A percentile compares a stretch with the other conserved stretches of the same genome.
Evolutionary conservation across 2,797 vertebrate genomes (phyloP).

Genomic region (Serranus cabrilla): DNA sequence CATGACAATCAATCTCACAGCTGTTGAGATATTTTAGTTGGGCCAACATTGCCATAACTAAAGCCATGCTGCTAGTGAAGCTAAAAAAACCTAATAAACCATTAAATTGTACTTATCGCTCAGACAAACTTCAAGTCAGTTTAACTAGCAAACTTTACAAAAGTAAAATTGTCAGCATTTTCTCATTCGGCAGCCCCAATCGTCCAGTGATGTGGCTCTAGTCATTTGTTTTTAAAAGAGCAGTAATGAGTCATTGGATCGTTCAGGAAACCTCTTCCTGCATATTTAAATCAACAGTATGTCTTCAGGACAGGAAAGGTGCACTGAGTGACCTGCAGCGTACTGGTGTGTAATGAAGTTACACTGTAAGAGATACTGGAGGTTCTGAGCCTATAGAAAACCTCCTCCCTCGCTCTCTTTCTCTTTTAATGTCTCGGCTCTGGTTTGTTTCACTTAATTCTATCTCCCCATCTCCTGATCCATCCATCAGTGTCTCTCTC

Average conservation of each 20-base stretch:
- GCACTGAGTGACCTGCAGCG: slow-evolving; percentile 41
- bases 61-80: no score
- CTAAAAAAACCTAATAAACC: no score
- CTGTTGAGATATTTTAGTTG: no score
- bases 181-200: no score
- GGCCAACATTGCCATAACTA: no score
- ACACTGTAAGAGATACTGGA: slow-evolving; percentile 56
- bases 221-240: neutral
- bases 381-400: slow-evolving; percentile 39
- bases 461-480: slow-evolving; percentile 71
- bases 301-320: slow-evolving; percentile 9
- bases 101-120: no score
- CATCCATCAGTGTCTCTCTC: slow-evolving; percentile 69
- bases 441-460: slow-evolving; percentile 78
- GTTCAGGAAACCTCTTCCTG: neutral
- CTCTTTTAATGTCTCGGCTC: slow-evolving; percentile 66
- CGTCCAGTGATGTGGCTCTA: neutral
- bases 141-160: no score
- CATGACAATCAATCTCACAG: no score
- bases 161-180: no score
- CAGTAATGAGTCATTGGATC: neutral
- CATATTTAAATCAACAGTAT: neutral
- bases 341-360: slow-evolving; percentile 50
- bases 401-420: slow-evolving; percentile 24
- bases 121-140: no score